phyloP scores from a whole-genome alignment of 2,888 invertebrate genomes.

The Sminthurinus aureus region DNA sequence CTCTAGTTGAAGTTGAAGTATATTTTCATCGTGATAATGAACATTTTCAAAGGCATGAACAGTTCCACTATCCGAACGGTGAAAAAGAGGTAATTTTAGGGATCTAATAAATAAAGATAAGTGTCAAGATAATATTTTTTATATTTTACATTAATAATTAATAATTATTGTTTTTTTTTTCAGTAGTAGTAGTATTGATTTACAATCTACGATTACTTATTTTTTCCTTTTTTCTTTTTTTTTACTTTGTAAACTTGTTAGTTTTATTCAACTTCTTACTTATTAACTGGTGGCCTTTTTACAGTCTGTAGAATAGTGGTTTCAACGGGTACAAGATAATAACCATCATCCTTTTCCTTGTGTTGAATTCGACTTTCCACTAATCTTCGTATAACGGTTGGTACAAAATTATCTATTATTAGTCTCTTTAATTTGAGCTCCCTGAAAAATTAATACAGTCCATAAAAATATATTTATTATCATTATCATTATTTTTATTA shows the following conservation, averaged over 20 bases:
- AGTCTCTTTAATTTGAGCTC: constrained; percentile 89
- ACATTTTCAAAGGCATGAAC: constrained; percentile 54
- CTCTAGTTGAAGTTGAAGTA: constrained; percentile 56
- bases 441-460: constrained; percentile 62
- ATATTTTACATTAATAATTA: not conserved
- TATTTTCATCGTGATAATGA: constrained; percentile 57
- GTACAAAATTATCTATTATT: constrained; percentile 90
- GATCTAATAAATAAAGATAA: constrained; percentile 45
- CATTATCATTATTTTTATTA: not conserved
- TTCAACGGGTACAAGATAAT: constrained; percentile 49
- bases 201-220: too few species aligned
- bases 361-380: constrained; percentile 53
- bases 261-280: too few species aligned
- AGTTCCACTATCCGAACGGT: constrained; percentile 49
- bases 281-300: constrained; percentile 48
- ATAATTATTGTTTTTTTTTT: not conserved
- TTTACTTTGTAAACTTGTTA: too few species aligned
- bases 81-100: constrained; percentile 53
- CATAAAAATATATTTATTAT: constrained; percentile 10
- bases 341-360: constrained; percentile 54
- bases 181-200: not conserved
- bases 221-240: too few species aligned
- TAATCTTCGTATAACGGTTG: constrained; percentile 66
- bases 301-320: constrained; percentile 47
- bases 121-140: not conserved